Evolutionary conservation across 2,797 vertebrate genomes (phyloP).

Genomic region (Apogon hyalosoma): DNA sequence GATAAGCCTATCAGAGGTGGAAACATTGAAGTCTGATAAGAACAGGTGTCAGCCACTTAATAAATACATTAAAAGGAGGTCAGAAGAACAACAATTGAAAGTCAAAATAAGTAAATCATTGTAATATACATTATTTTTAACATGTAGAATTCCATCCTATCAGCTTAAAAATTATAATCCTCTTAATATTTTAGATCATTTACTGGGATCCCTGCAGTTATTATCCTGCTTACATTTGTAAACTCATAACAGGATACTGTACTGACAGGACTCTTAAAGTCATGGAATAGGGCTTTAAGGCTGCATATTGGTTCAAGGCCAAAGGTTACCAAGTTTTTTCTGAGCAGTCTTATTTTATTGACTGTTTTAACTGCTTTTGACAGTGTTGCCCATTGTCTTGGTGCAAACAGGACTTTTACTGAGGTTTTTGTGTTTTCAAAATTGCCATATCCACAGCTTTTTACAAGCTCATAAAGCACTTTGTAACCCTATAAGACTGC

Average conservation of each 20-base stretch:
- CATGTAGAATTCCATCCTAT: too few relatives aligned
- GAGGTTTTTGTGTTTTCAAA: neutral
- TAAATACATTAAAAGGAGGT: too few relatives aligned
- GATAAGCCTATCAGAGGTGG: constrained; percentile 33
- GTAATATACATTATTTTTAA: too few relatives aligned
- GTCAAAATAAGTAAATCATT: too few relatives aligned
- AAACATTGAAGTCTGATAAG: constrained; percentile 24
- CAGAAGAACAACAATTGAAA: too few relatives aligned
- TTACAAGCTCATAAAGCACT: neutral
- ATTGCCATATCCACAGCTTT: neutral
- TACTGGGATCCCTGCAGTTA: neutral
- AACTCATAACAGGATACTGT: constrained; percentile 5
- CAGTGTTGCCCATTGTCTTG: neutral
- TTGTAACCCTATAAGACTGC: neutral
- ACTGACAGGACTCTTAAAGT: neutral
- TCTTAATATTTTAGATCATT: neutral
- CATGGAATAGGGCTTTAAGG: neutral
- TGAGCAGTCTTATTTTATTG: too few relatives aligned
- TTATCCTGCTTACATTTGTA: constrained; percentile 3
- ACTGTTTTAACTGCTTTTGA: neutral
- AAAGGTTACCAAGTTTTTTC: neutral
- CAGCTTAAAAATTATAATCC: too few relatives aligned
- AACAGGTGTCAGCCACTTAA: constrained; percentile 15
- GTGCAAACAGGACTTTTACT: neutral
- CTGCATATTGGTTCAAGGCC: neutral